Evolutionary conservation across 1,140 invertebrate species (phyloP), one percentile per base, ranked within the genome.

Genomic region (Limonius californicus): DNA sequence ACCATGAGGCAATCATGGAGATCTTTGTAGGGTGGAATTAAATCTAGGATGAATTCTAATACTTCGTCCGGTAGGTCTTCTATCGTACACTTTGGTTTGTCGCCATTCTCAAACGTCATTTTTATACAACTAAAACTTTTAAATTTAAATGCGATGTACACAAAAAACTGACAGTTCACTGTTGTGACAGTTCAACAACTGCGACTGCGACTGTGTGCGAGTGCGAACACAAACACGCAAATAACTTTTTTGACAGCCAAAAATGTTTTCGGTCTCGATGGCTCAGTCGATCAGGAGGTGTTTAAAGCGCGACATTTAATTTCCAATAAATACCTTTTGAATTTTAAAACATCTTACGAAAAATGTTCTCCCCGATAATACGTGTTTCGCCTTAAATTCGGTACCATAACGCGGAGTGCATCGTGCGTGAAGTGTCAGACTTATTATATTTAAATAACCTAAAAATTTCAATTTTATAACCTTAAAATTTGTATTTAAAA

Each of bases 21-120:
- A 82, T 96, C 92, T 77, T 87, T 86, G 72, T 97, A 97, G 14
- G 94, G 94, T 61, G 93, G 90, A 67, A 97, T 80, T 73, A 93
- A 84, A 65, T 87, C 86, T 61, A 97, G 82, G 73, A 97, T 95
- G 74, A 93, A 94, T 77, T 97, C 94, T 57, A 97, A 78, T 50
- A 97, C 85, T 84, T 97, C 93, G 77, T 96, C 91, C 7, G 95
- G 94, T 61, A 97, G 80, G 74, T 86, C 84, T 69, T 88, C 83
- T 59, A 88, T 83, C 43, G 80, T 79, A 67, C 15, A 62, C 14
- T 18, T 43, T 18, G 55, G 47, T 39, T 62, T 62, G 18, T 1
- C 2, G 7, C 8, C 2, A 65, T 58, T 59, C 55, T 64, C 53
- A 59, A 60, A 58, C 62, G 12, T 57, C 47, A 32, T 55, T 56